Conservation (phyloP, 2,113 vertebrate species). For the Platysteira castanea region DNA sequence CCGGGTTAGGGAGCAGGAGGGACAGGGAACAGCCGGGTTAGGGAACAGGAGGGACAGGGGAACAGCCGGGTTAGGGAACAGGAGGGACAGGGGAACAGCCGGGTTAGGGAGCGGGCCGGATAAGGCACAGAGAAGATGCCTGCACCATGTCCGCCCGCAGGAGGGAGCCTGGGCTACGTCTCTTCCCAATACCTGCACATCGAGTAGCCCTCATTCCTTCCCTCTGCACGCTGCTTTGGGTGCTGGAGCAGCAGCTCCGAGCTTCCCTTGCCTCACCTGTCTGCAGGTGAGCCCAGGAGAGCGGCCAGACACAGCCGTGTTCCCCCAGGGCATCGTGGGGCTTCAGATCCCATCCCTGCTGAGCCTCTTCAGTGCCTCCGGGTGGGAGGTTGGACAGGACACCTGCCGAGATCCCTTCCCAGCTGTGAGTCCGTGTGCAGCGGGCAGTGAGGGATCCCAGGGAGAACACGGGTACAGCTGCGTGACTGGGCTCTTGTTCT, state of each 20-base stretch:
- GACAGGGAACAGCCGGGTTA: no score
- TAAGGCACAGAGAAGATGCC: not conserved
- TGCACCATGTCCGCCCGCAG: not conserved
- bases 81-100: not conserved
- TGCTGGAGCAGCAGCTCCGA: not conserved
- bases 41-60: not conserved
- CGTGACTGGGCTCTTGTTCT: not conserved
- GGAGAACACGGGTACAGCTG: not conserved
- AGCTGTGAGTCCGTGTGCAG: not conserved
- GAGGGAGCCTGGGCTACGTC: not conserved
- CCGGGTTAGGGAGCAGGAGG: not conserved
- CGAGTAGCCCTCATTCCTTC: not conserved
- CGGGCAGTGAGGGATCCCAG: not conserved
- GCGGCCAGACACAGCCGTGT: not conserved
- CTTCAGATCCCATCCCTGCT: not conserved
- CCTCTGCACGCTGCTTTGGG: not conserved
- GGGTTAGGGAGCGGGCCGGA: rapidly evolving
- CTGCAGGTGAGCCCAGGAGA: not conserved
- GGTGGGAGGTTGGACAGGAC: not conserved
- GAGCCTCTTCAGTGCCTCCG: not conserved
- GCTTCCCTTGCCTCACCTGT: no score
- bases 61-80: no score
- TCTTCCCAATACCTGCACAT: not conserved
- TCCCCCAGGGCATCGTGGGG: not conserved
- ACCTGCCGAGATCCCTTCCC: no score